Base-by-base conservation (phyloP, 64 coral and sea anemone species). In the Porites lutea region DNA sequence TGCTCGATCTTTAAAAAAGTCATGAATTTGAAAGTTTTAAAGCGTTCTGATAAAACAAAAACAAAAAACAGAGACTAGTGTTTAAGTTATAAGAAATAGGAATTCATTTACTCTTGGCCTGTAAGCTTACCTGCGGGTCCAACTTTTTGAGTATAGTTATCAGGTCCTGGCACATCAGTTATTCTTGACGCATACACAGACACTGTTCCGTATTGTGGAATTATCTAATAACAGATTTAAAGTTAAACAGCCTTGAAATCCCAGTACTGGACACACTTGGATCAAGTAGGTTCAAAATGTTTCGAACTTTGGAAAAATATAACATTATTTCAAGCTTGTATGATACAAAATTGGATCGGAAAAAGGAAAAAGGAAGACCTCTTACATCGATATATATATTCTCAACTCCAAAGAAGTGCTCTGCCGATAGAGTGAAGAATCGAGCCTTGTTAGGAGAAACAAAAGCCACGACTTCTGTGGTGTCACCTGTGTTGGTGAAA, bases 371-470 rank as follows among this genome's bases (percentile, higher is more conserved):
- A 3, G 11, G 13, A 13, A 79, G 2, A 49, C 14, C 52, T 16
- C 90, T 72, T 86, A 92, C 90, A 8, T 79, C 82, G n/a, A 92
- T 78, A 58, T 65, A 64, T 13, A 92, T 86, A 6, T 92, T 48
- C 54, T 55, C 59, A 14, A 92, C 82, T 48, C 90, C 90, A 8
- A 53, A 84, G 60, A 92, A 92, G 45, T 54, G 78, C 61, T 77
- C 54, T 22, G 90, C 48, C 0, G 90, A 23, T 6, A 92, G 11
- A 0, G 82, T 79, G 67, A 92, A 92, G 82, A 86, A 92, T 10
- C 90, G 54, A 9, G 83, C 81, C 48, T 83, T 92, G 48, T 77
- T 83, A 6, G 90, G 90, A 44, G 70, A 92, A 55, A 92, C 90
- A 61, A 51, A 92, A 4, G 90, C 90, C 46, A 83, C 83, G 8